These are phyloP conservation scores for Brachynemurus nebulosus DNA, from an alignment of 2,888 invertebrate species.

Conservation along the genomic window DNA sequence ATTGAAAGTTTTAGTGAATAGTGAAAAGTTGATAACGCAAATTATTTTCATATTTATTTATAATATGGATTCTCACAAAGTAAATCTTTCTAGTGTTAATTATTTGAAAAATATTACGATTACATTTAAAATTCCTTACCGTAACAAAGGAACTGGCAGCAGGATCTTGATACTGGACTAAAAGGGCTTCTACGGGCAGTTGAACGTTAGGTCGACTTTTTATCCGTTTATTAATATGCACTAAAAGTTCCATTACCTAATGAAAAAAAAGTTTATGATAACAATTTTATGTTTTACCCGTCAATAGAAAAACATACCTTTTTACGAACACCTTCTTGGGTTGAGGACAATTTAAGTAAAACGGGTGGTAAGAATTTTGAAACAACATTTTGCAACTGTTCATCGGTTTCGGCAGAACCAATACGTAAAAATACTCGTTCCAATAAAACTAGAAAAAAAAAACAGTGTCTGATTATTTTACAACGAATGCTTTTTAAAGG, in stretches of 20 bases:
- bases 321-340: conserved; percentile 64
- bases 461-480: too few relatives aligned
- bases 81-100: too few relatives aligned
- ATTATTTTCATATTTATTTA: too few relatives aligned
- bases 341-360: conserved; percentile 76
- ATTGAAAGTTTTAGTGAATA: too few relatives aligned
- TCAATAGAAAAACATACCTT: conserved; percentile 27
- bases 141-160: conserved; percentile 63
- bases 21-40: too few relatives aligned
- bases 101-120: too few relatives aligned
- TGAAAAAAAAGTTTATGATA: conserved; percentile 12
- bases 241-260: conserved; percentile 81
- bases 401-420: conserved; percentile 80
- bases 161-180: conserved; percentile 68
- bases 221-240: conserved; percentile 81
- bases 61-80: too few relatives aligned
- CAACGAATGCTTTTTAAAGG: too few relatives aligned
- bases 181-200: conserved; percentile 70
- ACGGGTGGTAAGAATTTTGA: conserved; percentile 76
- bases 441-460: conserved; percentile 51
- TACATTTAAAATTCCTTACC: conserved; percentile 35
- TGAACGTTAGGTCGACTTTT: conserved; percentile 73
- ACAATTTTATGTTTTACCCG: background rate
- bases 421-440: conserved; percentile 81
- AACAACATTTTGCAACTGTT: conserved; percentile 69